These are phyloP conservation scores for Lagenorhynchus albirostris DNA, from an alignment of 2,113 vertebrate genomes.

Conservation along the genomic window DNA sequence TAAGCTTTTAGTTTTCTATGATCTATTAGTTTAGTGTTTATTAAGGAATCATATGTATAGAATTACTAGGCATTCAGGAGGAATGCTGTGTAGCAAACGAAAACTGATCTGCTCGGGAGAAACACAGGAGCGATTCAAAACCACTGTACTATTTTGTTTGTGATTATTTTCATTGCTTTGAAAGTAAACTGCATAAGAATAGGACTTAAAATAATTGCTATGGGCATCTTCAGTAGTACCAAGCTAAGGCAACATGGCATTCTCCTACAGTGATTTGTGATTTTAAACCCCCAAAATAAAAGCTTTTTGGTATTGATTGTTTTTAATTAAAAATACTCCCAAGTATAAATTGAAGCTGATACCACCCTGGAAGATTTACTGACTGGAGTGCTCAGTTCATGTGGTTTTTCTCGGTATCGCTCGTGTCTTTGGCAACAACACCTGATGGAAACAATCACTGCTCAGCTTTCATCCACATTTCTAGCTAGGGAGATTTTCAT, in stretches of 20 bases:
- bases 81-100: slow-evolving; percentile 52
- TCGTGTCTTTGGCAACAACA: background rate
- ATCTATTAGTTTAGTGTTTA: slow-evolving; percentile 82
- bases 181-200: slow-evolving; percentile 73
- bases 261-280: slow-evolving; percentile 78
- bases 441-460: slow-evolving; percentile 5
- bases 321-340: slow-evolving; percentile 82
- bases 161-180: slow-evolving; percentile 72
- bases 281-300: slow-evolving; percentile 81
- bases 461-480: slow-evolving; percentile 15
- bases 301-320: slow-evolving; percentile 77
- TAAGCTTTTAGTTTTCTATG: slow-evolving; percentile 86
- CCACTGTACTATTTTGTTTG: slow-evolving; percentile 72
- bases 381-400: slow-evolving; percentile 37
- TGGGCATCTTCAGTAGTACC: slow-evolving; percentile 69
- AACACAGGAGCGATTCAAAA: slow-evolving; percentile 53
- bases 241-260: slow-evolving; percentile 76
- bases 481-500: slow-evolving; percentile 10
- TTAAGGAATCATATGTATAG: slow-evolving; percentile 82
- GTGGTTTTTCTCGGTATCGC: background rate
- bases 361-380: slow-evolving; percentile 69
- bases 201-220: slow-evolving; percentile 81
- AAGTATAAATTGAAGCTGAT: slow-evolving; percentile 76
- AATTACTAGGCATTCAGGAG: slow-evolving; percentile 72
- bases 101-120: slow-evolving; percentile 67